A percentile compares a stretch with the other conserved stretches of the same genome.
Conservation (phyloP, 2,113 vertebrate species). For the Cercocebus atys region DNA sequence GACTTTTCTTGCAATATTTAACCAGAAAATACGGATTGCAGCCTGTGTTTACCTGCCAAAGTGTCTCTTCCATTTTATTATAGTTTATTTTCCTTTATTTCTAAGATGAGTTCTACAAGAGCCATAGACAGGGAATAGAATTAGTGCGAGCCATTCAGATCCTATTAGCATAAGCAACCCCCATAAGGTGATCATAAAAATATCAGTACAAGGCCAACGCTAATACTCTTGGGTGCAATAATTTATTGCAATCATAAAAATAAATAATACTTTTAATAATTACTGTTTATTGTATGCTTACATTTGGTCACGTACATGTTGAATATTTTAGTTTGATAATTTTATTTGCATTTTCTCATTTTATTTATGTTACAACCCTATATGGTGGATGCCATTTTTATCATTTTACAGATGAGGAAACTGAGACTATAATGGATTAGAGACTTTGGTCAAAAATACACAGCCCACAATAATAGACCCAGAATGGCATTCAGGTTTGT, state of each 20-base stretch:
- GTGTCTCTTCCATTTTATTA: not conserved
- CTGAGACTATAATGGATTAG: not conserved
- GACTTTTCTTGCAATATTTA: conserved; percentile 40
- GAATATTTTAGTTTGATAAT: not conserved
- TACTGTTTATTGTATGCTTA: not conserved
- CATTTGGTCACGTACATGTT: not conserved
- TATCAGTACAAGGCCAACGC: not conserved
- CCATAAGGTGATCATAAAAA: not conserved
- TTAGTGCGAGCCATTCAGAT: not conserved
- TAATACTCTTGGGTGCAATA: not conserved
- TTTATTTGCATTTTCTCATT: not conserved
- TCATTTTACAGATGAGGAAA: not conserved
- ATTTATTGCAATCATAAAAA: not conserved
- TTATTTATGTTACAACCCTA: not conserved
- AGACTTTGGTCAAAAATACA: not conserved
- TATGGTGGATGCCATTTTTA: not conserved
- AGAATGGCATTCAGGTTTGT: not conserved
- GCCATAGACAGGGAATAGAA: not conserved
- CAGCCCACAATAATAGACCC: not conserved
- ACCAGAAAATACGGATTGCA: not conserved
- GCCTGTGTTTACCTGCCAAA: not conserved
- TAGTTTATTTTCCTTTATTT: not conserved
- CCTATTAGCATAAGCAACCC: not conserved
- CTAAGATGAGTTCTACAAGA: not conserved
- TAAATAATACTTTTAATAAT: not conserved